Conservation (phyloP, 2,888 invertebrate species). For the Achlya flavicornis region DNA sequence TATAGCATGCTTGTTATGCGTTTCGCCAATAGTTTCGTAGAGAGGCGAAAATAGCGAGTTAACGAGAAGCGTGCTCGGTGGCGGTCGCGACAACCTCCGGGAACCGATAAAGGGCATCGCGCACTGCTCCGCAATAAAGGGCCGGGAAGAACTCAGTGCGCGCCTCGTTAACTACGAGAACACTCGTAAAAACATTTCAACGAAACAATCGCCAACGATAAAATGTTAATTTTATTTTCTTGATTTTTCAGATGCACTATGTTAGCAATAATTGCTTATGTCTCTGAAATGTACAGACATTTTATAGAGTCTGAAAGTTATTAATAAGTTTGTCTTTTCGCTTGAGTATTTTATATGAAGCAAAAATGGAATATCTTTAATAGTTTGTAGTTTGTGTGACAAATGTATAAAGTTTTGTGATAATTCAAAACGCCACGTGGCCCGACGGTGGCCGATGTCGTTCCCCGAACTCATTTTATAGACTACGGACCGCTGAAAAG, state of each 20-base stretch:
- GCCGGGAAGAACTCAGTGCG: slow-evolving; percentile 53
- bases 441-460: slow-evolving; percentile 59
- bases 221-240: slow-evolving; percentile 17
- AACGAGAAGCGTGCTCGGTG: slow-evolving; percentile 70
- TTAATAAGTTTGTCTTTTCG: background rate
- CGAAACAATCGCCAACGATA: slow-evolving; percentile 66
- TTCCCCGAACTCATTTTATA: slow-evolving; percentile 77
- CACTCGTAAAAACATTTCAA: slow-evolving; percentile 75
- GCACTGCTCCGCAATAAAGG: slow-evolving; percentile 63
- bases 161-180: slow-evolving; percentile 74
- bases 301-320: background rate
- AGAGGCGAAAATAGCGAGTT: slow-evolving; percentile 77
- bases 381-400: slow-evolving; percentile 30
- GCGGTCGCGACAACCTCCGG: slow-evolving; percentile 74
- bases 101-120: slow-evolving; percentile 77
- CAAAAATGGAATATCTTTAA: background rate
- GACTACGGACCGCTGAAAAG: slow-evolving; percentile 78
- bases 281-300: background rate
- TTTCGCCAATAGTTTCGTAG: slow-evolving; percentile 62
- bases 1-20: slow-evolving; percentile 55
- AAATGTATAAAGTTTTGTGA: slow-evolving; percentile 53
- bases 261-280: background rate
- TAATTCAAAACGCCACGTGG: slow-evolving; percentile 62
- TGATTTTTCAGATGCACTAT: background rate
- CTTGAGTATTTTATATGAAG: background rate